A percentile compares a stretch with the other conserved stretches of the same genome.
Evolutionary conservation across 2,797 vertebrate genomes (phyloP).

Genomic region (Erithacus rubecula): DNA sequence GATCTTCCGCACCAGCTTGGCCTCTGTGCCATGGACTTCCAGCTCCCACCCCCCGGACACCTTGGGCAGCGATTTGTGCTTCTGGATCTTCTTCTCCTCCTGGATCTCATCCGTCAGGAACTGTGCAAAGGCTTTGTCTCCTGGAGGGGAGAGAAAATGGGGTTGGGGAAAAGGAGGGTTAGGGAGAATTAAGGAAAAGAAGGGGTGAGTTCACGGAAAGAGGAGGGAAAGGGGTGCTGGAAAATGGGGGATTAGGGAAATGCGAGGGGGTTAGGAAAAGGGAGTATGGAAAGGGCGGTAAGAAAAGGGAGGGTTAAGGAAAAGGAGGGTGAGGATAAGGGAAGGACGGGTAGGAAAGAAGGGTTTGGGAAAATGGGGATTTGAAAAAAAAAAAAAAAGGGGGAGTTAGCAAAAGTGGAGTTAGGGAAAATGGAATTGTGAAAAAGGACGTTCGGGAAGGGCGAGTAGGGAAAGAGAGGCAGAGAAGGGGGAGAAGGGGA

Average conservation of each 20-base stretch:
- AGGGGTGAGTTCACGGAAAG: neutral
- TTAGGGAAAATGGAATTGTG: too few relatives aligned
- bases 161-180: neutral
- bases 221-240: too few relatives aligned
- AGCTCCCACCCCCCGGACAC: slow-evolving; percentile 94
- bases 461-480: too few relatives aligned
- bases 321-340: neutral
- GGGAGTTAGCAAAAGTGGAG: too few relatives aligned
- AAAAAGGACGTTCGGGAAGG: too few relatives aligned
- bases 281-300: too few relatives aligned
- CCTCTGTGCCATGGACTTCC: slow-evolving; percentile 89
- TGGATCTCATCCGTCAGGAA: slow-evolving; percentile 92
- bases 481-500: too few relatives aligned
- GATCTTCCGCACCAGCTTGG: slow-evolving; percentile 81
- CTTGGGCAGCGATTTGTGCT: slow-evolving; percentile 86
- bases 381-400: too few relatives aligned
- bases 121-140: slow-evolving; percentile 91
- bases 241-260: neutral
- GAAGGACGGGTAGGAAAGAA: neutral
- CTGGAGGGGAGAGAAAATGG: slow-evolving; percentile 26
- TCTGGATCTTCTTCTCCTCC: slow-evolving; percentile 95
- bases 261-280: neutral
- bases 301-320: neutral
- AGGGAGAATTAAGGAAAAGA: neutral
- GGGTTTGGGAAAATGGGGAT: too few relatives aligned